Evolutionary conservation across 2,797 vertebrate genomes (phyloP).

Genomic region (Eleutherodactylus coqui): DNA sequence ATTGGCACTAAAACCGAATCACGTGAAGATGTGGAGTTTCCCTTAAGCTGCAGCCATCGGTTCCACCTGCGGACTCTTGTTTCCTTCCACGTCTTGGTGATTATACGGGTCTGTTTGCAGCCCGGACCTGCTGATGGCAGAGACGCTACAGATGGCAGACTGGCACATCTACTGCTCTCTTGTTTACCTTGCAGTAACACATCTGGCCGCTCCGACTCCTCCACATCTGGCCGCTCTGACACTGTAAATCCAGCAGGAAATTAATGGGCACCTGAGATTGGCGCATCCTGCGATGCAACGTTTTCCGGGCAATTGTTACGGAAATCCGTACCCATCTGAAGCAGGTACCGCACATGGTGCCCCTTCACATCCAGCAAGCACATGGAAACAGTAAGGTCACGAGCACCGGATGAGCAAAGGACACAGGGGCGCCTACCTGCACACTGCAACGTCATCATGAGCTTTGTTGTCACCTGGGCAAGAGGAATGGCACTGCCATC

Average conservation of each 20-base stretch:
- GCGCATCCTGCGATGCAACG: background rate
- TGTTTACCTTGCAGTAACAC: background rate
- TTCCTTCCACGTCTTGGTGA: background rate
- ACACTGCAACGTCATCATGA: no score
- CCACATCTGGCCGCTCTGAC: background rate
- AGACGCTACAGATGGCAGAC: conserved; percentile 1
- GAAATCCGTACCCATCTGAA: background rate
- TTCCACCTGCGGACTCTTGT: no score
- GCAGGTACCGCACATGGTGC: background rate
- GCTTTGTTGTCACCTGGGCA: no score
- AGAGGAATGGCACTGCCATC: no score
- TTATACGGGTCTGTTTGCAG: background rate
- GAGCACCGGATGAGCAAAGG: background rate
- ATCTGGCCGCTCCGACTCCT: background rate
- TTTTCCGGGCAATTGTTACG: background rate
- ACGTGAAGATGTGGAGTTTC: no score
- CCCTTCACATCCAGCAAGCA: background rate
- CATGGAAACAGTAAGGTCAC: background rate
- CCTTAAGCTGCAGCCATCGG: no score
- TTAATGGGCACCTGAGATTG: conserved; percentile 15
- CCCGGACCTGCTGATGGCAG: background rate
- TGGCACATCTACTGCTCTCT: conserved; percentile 6
- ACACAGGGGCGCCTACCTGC: no score
- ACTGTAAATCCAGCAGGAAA: conserved; percentile 15
- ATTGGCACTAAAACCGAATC: background rate